phyloP scores from a whole-genome alignment of 1,140 invertebrate genomes.

The Cydia strobilella region DNA sequence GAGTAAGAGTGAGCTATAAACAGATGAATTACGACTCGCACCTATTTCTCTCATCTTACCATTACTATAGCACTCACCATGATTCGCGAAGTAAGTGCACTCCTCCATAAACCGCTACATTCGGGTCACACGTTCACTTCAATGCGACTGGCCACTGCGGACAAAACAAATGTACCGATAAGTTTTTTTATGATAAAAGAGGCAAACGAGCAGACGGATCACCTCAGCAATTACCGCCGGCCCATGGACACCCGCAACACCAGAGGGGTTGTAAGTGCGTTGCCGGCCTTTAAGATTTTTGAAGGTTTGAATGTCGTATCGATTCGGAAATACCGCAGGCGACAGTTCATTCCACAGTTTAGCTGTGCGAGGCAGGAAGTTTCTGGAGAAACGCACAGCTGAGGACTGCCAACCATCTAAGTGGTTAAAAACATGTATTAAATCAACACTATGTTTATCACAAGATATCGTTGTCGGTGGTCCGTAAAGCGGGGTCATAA shows the following conservation, averaged over 20 bases:
- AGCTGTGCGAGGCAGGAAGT: too few relatives aligned
- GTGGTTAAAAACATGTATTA: not conserved
- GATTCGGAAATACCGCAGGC: too few relatives aligned
- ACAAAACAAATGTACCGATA: conserved; percentile 8
- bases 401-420: too few relatives aligned
- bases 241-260: too few relatives aligned
- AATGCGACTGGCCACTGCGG: conserved; percentile 3
- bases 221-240: too few relatives aligned
- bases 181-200: too few relatives aligned
- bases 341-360: too few relatives aligned
- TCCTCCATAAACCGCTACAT: conserved; percentile 45
- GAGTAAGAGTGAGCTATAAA: conserved; percentile 14
- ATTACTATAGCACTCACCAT: conserved; percentile 41
- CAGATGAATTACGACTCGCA: not conserved
- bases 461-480: not conserved
- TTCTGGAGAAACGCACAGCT: too few relatives aligned
- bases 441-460: not conserved
- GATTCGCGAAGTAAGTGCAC: conserved; percentile 43
- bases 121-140: conserved; percentile 37
- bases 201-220: too few relatives aligned
- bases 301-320: too few relatives aligned
- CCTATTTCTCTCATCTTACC: conserved; percentile 24
- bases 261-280: too few relatives aligned
- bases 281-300: too few relatives aligned
- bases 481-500: not conserved